Evolutionary conservation across 2,113 vertebrate genomes (phyloP).

Genomic region (Pleuronectes platessa): DNA sequence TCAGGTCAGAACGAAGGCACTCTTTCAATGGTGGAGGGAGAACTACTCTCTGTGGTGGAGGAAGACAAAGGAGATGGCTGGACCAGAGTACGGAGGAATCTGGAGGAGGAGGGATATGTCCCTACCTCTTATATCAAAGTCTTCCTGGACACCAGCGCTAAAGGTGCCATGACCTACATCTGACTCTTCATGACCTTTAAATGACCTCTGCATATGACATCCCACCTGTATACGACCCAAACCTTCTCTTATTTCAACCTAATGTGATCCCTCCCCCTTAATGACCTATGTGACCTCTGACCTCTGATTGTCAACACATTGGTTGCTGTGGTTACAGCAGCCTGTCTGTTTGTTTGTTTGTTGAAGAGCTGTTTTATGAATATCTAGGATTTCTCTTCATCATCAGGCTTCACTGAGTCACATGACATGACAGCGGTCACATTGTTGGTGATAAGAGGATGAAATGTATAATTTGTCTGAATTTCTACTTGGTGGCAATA

Average conservation of each 20-base stretch:
- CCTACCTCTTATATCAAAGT: constrained; percentile 98
- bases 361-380: not conserved
- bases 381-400: not conserved
- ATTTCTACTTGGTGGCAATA: too few species aligned
- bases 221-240: not conserved
- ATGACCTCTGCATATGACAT: constrained; percentile 7
- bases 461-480: too few species aligned
- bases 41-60: constrained; percentile 94
- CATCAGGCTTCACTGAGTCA: too few species aligned
- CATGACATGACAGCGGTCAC: too few species aligned
- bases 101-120: constrained; percentile 97
- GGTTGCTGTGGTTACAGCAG: constrained; percentile 31
- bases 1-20: constrained; percentile 98
- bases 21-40: constrained; percentile 92
- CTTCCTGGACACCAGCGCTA: constrained; percentile 94
- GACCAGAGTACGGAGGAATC: constrained; percentile 92
- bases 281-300: constrained; percentile 14
- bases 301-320: constrained; percentile 28
- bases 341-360: not conserved
- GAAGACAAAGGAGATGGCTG: constrained; percentile 98
- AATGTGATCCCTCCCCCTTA: not conserved
- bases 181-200: constrained; percentile 36
- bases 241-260: not conserved
- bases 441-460: too few species aligned
- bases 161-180: constrained; percentile 93